phyloP scores from a whole-genome alignment of 2,888 invertebrate genomes.

The Octonoba sinensis region DNA sequence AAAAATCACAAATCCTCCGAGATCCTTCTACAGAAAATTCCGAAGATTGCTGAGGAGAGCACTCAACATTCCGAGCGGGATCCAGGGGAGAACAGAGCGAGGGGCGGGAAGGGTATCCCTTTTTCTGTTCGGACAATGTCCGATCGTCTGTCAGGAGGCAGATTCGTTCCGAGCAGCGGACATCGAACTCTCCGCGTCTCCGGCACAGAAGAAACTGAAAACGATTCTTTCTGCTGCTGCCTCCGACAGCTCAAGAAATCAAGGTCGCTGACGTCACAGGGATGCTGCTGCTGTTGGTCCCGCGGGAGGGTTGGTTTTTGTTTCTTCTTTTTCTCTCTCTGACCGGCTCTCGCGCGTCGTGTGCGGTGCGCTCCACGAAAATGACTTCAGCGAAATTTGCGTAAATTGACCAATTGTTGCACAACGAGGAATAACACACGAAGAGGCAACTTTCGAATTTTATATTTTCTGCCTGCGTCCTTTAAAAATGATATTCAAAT shows the following conservation, averaged over 20 bases:
- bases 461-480: no score
- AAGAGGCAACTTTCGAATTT: no score
- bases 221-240: constrained; percentile 30
- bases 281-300: neutral
- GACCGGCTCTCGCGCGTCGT: no score
- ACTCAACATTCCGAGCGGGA: constrained; percentile 48
- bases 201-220: constrained; percentile 50
- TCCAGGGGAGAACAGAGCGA: neutral
- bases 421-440: no score
- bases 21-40: constrained; percentile 20
- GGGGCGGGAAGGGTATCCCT: neutral
- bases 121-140: no score
- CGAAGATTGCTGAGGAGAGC: constrained; percentile 15
- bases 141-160: no score
- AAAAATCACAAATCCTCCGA: neutral
- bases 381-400: no score
- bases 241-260: constrained; percentile 26
- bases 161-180: constrained; percentile 17
- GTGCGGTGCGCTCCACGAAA: no score
- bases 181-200: constrained; percentile 32
- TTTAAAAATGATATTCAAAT: no score
- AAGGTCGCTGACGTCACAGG: constrained; percentile 54
- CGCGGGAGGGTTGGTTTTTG: neutral
- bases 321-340: neutral
- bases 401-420: no score